Evolutionary conservation across 2,888 invertebrate species (phyloP).

Genomic region (Trypoxylon attenuatum): DNA sequence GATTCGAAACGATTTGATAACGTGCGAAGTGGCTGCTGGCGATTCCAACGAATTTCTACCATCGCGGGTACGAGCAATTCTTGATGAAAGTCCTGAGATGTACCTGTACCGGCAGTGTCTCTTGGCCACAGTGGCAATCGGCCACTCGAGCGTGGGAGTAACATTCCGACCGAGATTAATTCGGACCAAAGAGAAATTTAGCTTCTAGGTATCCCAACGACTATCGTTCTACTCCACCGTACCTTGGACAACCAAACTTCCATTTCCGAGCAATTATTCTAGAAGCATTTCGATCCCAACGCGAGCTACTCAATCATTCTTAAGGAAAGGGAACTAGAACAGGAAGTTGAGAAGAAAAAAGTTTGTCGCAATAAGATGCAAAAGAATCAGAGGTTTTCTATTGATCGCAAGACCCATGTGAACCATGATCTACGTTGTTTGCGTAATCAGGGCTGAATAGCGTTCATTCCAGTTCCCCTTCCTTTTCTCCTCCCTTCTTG

Average conservation of each 20-base stretch:
- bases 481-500: too few relatives aligned
- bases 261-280: slow-evolving; percentile 72
- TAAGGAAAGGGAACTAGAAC: too few relatives aligned
- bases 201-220: slow-evolving; percentile 65
- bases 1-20: too few relatives aligned
- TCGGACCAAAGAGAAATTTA: slow-evolving; percentile 72
- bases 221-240: slow-evolving; percentile 41
- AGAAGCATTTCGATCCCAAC: slow-evolving; percentile 73
- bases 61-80: too few relatives aligned
- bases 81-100: slow-evolving; percentile 59
- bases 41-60: too few relatives aligned
- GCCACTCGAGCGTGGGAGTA: slow-evolving; percentile 60
- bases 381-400: not conserved
- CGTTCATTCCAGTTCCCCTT: not conserved
- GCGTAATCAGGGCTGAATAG: not conserved
- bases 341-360: too few relatives aligned
- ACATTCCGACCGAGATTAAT: slow-evolving; percentile 73
- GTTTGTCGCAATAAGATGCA: too few relatives aligned
- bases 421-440: not conserved
- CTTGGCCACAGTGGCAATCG: slow-evolving; percentile 56
- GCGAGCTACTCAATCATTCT: slow-evolving; percentile 27
- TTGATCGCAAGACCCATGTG: not conserved
- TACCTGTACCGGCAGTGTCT: slow-evolving; percentile 17
- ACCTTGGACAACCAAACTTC: slow-evolving; percentile 46
- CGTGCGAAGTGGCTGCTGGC: too few relatives aligned